Percentiles rank a stretch among this genome's conserved stretches.
Evolutionary conservation across 92 coral and sea anemone species (phyloP).

Genomic region (Ricordea florida): DNA sequence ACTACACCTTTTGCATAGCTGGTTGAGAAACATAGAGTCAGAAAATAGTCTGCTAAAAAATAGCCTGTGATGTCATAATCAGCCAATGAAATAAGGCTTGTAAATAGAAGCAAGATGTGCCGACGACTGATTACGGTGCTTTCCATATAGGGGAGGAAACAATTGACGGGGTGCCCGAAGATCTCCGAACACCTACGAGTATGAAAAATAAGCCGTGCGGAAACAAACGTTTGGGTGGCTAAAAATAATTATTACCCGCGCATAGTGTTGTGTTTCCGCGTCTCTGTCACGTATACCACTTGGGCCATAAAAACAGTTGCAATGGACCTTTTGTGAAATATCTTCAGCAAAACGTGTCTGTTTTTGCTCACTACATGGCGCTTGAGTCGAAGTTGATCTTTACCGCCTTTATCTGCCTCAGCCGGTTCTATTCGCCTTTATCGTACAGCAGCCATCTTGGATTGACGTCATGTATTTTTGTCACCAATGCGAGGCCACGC

Average conservation of each 20-base stretch:
- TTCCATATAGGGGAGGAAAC: constrained; percentile 22
- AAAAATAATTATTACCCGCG: constrained; percentile 20
- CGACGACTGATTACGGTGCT: constrained; percentile 6
- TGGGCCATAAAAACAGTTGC: background rate
- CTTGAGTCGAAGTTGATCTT: no score
- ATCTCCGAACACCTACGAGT: constrained; percentile 27
- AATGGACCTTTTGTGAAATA: no score
- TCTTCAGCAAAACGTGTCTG: no score
- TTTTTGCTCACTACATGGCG: no score
- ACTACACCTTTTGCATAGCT: constrained; percentile 11
- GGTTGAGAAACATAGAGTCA: background rate
- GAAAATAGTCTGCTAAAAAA: constrained; percentile 42
- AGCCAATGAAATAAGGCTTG: constrained; percentile 79
- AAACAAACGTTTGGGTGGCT: constrained; percentile 5
- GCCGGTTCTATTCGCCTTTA: no score
- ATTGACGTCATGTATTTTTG: no score
- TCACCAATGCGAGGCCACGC: no score
- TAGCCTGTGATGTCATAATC: constrained; percentile 84
- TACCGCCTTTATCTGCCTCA: no score
- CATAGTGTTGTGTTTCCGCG: constrained; percentile 5
- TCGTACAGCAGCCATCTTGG: no score
- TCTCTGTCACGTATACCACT: constrained; percentile 2
- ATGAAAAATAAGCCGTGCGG: background rate
- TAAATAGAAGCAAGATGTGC: constrained; percentile 17
- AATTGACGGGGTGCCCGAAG: background rate